phyloP scores from a whole-genome alignment of 2,113 vertebrate genomes.

The Emydura subglobosa region DNA sequence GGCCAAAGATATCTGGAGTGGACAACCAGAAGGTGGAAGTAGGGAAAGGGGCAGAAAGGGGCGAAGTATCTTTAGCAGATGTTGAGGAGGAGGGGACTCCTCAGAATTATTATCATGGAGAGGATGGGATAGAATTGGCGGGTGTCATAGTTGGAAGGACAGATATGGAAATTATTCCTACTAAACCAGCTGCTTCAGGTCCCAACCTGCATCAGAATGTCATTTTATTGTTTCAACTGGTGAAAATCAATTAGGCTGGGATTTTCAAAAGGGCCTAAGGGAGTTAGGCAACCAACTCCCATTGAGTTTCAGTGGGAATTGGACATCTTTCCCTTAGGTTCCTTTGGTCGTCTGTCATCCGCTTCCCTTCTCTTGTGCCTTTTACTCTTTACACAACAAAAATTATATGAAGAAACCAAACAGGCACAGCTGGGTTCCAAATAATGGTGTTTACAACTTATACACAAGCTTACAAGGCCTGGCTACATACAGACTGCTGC shows the following conservation, averaged over 20 bases:
- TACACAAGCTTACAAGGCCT: neutral
- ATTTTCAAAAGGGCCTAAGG: neutral
- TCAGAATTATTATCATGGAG: neutral
- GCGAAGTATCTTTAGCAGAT: fast-evolving
- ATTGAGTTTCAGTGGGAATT: neutral
- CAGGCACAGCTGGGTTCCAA: neutral
- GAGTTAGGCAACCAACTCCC: neutral
- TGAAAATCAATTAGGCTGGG: neutral
- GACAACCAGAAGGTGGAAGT: fast-evolving
- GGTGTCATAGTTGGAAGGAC: neutral
- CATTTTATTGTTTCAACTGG: neutral
- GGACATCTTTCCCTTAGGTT: neutral
- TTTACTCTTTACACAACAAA: neutral
- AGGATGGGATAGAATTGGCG: neutral
- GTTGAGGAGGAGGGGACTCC: neutral
- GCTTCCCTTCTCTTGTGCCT: neutral
- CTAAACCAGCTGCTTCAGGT: neutral
- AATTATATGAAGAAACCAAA: neutral
- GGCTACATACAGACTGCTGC: neutral
- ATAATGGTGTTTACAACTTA: neutral
- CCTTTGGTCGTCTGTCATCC: neutral
- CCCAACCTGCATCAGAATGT: neutral
- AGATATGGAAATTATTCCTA: neutral
- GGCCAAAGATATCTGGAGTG: neutral
- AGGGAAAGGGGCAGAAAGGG: neutral